Evolutionary conservation across 23 tunicate species (phyloP), one percentile per base, ranked within the genome.

Genomic region (Halocynthia roretzi): DNA sequence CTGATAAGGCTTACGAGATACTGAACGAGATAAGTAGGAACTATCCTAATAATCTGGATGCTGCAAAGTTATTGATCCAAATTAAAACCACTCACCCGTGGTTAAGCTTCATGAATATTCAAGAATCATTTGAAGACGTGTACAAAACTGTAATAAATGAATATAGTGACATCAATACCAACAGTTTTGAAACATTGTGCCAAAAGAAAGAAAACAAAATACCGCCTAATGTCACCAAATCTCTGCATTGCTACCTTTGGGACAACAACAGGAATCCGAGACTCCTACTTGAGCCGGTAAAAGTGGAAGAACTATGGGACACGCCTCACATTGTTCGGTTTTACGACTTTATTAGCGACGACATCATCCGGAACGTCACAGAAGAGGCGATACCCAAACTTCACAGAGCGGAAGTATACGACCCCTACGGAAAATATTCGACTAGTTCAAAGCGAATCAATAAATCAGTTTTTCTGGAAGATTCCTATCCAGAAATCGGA

Each of bases 221-320:
- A 8, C 10, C 19, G 10, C 22, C 17, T 20, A 5, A 10, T 65
- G 17, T 20, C 17, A 2, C 10, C 22, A 11, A 11, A 15, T 8
- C 70, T 20, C 31, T 65, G 31, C 70, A 48, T 0, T 65, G 70
- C 31, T 65, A 65, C 2, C 31, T 65, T 40, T 65, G 70, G 70
- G 70, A 65, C 2, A 48, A 48, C 22, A 65, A 65, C 70, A 65
- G 70, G 5, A 65, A 65, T 15, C 70, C 70, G 9, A 40, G 70
- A 9, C 19, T 65, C 17, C 31, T 65, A 15, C 5, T 65, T 15
- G 48, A 48, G 9, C 70, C 70, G 31, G 19, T 65, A 10, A 65
- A 65, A 65, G 70, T 65, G 10, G 70, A 65, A 48, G 31, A 20
- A 20, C 48, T 20, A 15, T 20, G 19, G 10, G 70, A 65, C 22